These are phyloP conservation scores for Yasuhikotakia modesta DNA, from an alignment of 2,797 vertebrate genomes.

Conservation along the genomic window DNA sequence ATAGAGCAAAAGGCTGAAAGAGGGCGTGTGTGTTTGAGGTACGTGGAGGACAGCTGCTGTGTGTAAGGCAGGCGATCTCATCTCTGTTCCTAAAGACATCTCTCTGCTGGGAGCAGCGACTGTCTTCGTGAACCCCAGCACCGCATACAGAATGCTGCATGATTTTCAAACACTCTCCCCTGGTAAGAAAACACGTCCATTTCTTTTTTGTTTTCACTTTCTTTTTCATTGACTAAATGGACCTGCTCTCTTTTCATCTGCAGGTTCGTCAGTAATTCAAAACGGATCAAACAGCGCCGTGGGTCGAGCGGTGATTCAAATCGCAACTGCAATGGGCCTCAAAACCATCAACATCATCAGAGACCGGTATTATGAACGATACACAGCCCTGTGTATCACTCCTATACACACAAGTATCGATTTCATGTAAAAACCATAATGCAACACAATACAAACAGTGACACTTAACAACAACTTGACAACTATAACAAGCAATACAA, in stretches of 20 bases:
- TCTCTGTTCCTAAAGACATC: slow-evolving; percentile 60
- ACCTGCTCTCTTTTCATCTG: neutral
- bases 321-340: slow-evolving; percentile 59
- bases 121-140: slow-evolving; percentile 67
- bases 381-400: neutral
- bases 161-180: slow-evolving; percentile 62
- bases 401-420: no score
- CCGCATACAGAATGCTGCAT: slow-evolving; percentile 66
- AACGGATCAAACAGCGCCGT: slow-evolving; percentile 68
- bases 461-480: no score
- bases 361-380: slow-evolving; percentile 46
- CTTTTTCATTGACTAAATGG: neutral
- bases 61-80: slow-evolving; percentile 58
- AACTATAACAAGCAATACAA: no score
- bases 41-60: slow-evolving; percentile 68
- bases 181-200: slow-evolving; percentile 46
- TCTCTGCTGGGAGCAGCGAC: slow-evolving; percentile 64
- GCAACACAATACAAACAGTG: no score
- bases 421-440: no score
- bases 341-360: slow-evolving; percentile 66
- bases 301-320: slow-evolving; percentile 68
- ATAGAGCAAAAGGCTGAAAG: no score
- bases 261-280: slow-evolving; percentile 68
- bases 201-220: neutral
- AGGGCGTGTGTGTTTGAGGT: slow-evolving; percentile 49